phyloP scores from a whole-genome alignment of 2,797 vertebrate species.

The Aldrovandia affinis region DNA sequence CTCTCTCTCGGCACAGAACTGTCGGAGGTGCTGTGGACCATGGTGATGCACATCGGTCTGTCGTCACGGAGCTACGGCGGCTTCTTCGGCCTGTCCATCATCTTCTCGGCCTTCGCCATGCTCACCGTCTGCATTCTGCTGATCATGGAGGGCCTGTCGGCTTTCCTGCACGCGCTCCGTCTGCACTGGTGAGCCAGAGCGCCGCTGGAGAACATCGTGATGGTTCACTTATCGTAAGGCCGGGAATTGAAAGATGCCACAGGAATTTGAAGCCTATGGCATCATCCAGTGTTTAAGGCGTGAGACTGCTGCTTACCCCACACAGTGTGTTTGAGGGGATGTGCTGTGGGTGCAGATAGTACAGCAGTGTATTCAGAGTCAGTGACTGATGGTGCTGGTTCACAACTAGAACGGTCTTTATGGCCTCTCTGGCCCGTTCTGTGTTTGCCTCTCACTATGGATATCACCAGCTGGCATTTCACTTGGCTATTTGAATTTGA shows the following conservation, averaged over 20 bases:
- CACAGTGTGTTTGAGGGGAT: neutral
- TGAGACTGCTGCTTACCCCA: neutral
- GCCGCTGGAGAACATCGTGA: neutral
- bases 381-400: neutral
- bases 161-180: slow-evolving; percentile 91
- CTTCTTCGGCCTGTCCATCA: slow-evolving; percentile 82
- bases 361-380: neutral
- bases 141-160: slow-evolving; percentile 96
- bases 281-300: neutral
- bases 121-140: slow-evolving; percentile 92
- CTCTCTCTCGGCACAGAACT: slow-evolving; percentile 68
- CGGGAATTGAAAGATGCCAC: neutral
- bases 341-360: neutral
- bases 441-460: neutral
- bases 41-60: slow-evolving; percentile 93
- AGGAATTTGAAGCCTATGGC: neutral
- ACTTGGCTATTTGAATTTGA: neutral
- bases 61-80: slow-evolving; percentile 81
- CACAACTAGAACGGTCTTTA: neutral
- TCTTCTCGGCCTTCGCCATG: slow-evolving; percentile 86
- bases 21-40: slow-evolving; percentile 85
- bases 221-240: too few species aligned
- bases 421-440: neutral
- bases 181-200: slow-evolving; percentile 86
- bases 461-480: neutral